Base-by-base conservation (phyloP, 2,888 invertebrate genomes). In the Seira musarum region DNA sequence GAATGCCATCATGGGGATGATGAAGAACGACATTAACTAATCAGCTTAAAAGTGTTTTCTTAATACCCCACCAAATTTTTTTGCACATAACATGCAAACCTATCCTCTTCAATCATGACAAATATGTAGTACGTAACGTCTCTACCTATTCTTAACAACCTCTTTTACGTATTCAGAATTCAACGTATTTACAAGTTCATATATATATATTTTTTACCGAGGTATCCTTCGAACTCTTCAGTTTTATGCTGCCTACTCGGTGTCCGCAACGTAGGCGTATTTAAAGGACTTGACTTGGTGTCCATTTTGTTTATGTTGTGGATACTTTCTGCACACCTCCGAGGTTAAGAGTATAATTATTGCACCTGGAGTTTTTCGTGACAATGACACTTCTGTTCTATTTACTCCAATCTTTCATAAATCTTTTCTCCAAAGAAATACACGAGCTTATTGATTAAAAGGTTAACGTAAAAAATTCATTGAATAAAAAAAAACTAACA, bases 191-290 rank as follows among this genome's bases (percentile, higher is more conserved):
- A 30, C 30, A 30, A 30, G 30, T 8, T 30, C 30, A 30, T 30
- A n/a, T n/a, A n/a, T n/a, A n/a, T n/a, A n/a, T n/a, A 30, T 61
- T 21, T 40, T 82, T 85, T 85, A 85, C 85, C 82, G 66, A 85
- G 79, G 49, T 83, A 83, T 83, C 83, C 85, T 71, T 85, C 82
- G 53, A 85, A 85, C 76, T 85, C 85, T 68, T 84, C 80, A 68
- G 40, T 66, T 82, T 79, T 75, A 72, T 82, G 81, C 68, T 82
- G 83, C 72, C 81, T 82, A 74, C 79, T 75, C 71, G 65, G 71
- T 19, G 78, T 71, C 67, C 65, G 60, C 53, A 63, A 19, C 46
- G 82, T 80, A 68, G 82, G 70, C 61, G 80, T 66, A 67, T 66
- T 61, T 22, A 72, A 15, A 81, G 79, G 80, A 80, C 74, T 80